These are phyloP conservation scores for Poecile atricapillus DNA, from an alignment of 2,113 vertebrate species.

Conservation along the genomic window DNA sequence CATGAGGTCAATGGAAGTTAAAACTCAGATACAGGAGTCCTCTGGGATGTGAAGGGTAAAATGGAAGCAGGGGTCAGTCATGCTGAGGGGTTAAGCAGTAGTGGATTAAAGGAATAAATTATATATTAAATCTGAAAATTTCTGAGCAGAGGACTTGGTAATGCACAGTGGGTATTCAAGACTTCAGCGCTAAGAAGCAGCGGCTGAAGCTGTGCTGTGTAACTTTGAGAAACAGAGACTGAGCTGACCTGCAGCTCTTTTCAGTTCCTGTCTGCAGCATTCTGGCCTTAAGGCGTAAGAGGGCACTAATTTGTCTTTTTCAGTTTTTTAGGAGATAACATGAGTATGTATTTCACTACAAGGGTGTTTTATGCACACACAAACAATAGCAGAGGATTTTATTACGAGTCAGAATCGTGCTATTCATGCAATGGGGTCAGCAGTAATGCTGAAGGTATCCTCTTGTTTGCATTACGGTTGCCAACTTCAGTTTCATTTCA, in stretches of 20 bases:
- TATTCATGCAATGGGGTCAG: background rate
- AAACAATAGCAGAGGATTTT: background rate
- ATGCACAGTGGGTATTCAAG: fast-evolving
- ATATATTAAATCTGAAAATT: background rate
- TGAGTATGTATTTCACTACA: background rate
- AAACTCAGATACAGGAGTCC: background rate
- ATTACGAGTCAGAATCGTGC: background rate
- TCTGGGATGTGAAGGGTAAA: background rate
- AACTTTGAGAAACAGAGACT: background rate
- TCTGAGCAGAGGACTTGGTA: background rate
- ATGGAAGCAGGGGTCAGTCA: no score
- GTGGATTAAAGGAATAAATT: background rate
- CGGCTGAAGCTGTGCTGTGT: background rate
- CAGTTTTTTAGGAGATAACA: background rate
- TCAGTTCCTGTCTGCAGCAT: background rate
- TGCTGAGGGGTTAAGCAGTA: background rate
- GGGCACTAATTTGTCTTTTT: background rate
- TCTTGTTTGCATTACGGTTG: background rate
- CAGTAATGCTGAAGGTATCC: background rate
- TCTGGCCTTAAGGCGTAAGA: background rate
- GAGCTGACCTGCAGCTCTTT: background rate
- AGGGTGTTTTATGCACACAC: background rate
- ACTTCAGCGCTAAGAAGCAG: background rate
- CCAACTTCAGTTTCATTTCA: conserved; percentile 12
- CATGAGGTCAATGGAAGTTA: background rate